Conservation (phyloP, 2,113 vertebrate species). For the Cettia cetti region DNA sequence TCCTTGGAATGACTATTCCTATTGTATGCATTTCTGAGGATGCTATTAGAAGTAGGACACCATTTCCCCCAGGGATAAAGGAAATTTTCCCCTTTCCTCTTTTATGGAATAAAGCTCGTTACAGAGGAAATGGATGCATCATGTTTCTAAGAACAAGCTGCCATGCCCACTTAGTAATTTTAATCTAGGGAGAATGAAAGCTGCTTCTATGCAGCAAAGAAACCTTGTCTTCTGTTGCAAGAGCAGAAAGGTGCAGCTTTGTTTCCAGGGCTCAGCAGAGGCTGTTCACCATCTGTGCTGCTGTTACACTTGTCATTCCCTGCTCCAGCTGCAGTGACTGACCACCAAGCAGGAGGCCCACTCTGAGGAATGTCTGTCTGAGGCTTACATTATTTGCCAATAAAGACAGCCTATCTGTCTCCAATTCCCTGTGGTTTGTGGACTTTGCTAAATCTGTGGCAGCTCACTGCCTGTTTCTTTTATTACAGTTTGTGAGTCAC, state of each 20-base stretch:
- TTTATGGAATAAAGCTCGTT: background rate
- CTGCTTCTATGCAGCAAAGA: background rate
- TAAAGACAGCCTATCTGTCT: background rate
- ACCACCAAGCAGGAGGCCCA: rapidly evolving
- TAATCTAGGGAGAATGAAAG: rapidly evolving
- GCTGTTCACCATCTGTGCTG: background rate
- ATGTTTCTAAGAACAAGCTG: background rate
- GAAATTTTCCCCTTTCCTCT: background rate
- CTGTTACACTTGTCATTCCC: background rate
- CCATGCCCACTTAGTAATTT: background rate
- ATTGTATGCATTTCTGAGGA: background rate
- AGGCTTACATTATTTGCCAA: background rate
- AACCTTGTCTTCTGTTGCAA: background rate
- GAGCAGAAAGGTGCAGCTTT: background rate
- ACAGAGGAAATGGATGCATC: background rate
- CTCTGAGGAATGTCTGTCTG: background rate
- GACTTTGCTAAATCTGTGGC: background rate
- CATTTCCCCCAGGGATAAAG: background rate
- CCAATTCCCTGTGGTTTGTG: background rate
- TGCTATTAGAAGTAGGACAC: background rate
- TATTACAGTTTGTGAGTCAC: background rate
- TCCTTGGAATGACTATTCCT: background rate
- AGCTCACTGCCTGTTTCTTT: background rate
- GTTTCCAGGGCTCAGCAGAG: background rate
- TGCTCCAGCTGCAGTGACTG: background rate